phyloP scores from a whole-genome alignment of 2,888 invertebrate species.

The Desoria tigrina region DNA sequence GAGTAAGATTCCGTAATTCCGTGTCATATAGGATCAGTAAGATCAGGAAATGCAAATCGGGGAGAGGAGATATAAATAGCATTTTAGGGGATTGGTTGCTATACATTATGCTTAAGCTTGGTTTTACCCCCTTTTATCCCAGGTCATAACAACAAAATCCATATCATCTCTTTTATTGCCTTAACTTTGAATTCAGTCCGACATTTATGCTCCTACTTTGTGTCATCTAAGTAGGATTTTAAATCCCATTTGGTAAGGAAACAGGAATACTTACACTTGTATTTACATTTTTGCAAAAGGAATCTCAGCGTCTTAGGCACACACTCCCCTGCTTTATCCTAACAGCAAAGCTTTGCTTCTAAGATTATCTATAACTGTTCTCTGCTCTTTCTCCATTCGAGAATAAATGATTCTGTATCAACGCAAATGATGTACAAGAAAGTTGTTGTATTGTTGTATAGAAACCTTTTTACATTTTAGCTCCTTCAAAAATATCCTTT shows the following conservation, averaged over 20 bases:
- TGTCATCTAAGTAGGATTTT: conserved; percentile 21
- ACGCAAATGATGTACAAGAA: too few species aligned
- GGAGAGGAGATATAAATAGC: too few species aligned
- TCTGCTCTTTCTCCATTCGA: neutral
- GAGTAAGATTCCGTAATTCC: too few species aligned
- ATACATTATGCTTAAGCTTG: neutral
- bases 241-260: conserved; percentile 13
- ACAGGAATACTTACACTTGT: conserved; percentile 5
- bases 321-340: too few species aligned
- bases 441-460: too few species aligned
- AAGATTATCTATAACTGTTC: neutral
- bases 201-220: conserved; percentile 23
- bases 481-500: too few species aligned
- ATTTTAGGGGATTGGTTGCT: too few species aligned
- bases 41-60: too few species aligned
- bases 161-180: conserved; percentile 25
- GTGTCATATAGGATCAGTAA: too few species aligned
- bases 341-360: neutral
- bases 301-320: too few species aligned
- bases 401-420: neutral
- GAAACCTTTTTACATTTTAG: too few species aligned
- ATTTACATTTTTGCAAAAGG: conserved; percentile 18
- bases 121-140: neutral
- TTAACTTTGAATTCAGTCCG: conserved; percentile 20
- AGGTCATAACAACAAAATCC: conserved; percentile 18